A percentile compares a stretch with the other conserved stretches of the same genome.
These are phyloP conservation scores for Agrochola lychnidis DNA, from an alignment of 2,888 invertebrate genomes.

Conservation along the genomic window DNA sequence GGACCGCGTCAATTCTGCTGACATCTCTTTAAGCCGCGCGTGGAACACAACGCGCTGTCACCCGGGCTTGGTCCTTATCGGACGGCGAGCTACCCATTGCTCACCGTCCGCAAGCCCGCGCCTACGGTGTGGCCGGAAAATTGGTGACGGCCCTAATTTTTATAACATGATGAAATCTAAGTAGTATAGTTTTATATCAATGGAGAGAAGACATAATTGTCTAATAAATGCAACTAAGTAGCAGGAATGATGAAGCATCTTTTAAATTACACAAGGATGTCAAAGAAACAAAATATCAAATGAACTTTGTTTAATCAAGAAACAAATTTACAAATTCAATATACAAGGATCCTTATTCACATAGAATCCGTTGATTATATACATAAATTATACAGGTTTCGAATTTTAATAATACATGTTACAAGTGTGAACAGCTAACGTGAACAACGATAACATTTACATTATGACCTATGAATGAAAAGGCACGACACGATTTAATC, in stretches of 20 bases:
- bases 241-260: background rate
- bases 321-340: constrained; percentile 86
- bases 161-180: background rate
- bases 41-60: no score
- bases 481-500: constrained; percentile 78
- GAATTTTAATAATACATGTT: constrained; percentile 68
- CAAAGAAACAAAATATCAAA: constrained; percentile 64
- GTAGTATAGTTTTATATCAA: background rate
- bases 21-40: no score
- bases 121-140: no score
- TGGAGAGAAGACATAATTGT: background rate
- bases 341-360: constrained; percentile 62
- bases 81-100: no score
- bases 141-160: background rate
- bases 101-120: no score
- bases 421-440: constrained; percentile 66
- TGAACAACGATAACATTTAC: constrained; percentile 71
- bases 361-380: constrained; percentile 74
- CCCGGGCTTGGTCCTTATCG: no score
- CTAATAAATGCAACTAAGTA: background rate
- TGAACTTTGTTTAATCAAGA: constrained; percentile 81
- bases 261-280: constrained; percentile 21
- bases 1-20: no score
- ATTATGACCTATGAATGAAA: constrained; percentile 72
- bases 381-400: constrained; percentile 72